Evolutionary conservation across 2,797 vertebrate genomes (phyloP).

Genomic region (Siniperca obscura): DNA sequence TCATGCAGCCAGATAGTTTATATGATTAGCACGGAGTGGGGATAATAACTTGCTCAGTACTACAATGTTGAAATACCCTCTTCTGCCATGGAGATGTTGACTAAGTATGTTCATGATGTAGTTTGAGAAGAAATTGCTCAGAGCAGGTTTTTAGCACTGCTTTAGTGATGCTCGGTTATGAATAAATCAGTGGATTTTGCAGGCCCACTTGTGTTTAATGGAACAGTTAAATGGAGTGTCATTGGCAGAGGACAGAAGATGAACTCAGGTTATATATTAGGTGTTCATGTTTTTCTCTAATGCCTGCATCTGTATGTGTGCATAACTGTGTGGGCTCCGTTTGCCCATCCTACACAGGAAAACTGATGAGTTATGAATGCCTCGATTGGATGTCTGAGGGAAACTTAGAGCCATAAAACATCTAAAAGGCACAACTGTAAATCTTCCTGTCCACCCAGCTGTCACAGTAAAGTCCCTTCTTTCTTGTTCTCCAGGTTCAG

Average conservation of each 20-base stretch:
- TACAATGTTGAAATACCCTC: constrained; percentile 43
- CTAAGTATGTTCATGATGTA: constrained; percentile 45
- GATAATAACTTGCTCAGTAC: constrained; percentile 44
- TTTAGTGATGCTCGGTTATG: constrained; percentile 48
- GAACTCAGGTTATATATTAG: constrained; percentile 50
- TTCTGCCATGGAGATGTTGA: constrained; percentile 36
- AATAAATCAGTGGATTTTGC: constrained; percentile 64
- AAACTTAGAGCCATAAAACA: constrained; percentile 54
- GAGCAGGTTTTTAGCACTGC: constrained; percentile 47
- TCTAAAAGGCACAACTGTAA: constrained; percentile 49
- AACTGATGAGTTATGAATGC: constrained; percentile 52
- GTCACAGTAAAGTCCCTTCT: constrained; percentile 51
- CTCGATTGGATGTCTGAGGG: constrained; percentile 22
- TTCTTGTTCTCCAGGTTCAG: constrained; percentile 68
- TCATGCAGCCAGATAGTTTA: constrained; percentile 64
- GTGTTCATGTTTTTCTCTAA: constrained; percentile 42
- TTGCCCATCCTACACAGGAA: constrained; percentile 30
- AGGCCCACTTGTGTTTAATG: constrained; percentile 62
- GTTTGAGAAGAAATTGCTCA: constrained; percentile 20
- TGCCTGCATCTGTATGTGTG: constrained; percentile 31
- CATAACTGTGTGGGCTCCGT: constrained; percentile 18
- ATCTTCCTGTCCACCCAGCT: constrained; percentile 46
- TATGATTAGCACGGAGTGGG: constrained; percentile 57
- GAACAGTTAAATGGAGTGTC: constrained; percentile 64
- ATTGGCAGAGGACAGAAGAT: constrained; percentile 38